Conservation (phyloP, 2,797 vertebrate species). For the Syngnathus rostellatus region DNA sequence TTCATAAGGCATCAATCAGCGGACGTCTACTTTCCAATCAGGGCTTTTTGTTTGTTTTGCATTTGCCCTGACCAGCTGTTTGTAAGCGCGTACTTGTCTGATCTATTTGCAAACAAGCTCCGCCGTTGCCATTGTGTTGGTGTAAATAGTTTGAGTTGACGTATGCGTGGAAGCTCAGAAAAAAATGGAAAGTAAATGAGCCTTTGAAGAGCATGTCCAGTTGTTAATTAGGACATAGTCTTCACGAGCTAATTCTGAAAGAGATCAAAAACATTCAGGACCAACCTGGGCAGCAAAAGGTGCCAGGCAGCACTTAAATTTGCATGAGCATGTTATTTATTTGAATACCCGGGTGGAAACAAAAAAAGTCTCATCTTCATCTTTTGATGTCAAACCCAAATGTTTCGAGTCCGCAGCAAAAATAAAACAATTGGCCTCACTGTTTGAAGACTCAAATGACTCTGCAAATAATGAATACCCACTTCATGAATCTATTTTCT, state of each 20-base stretch:
- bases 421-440: background rate
- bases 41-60: background rate
- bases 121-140: too few species aligned
- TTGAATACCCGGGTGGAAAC: too few species aligned
- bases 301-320: too few species aligned
- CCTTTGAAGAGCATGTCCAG: background rate
- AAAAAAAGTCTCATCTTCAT: background rate
- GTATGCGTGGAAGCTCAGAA: too few species aligned
- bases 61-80: background rate
- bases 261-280: too few species aligned
- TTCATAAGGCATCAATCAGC: background rate
- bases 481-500: conserved; percentile 4
- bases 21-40: background rate
- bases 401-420: background rate
- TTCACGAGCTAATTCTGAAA: too few species aligned
- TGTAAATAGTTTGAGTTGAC: background rate
- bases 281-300: too few species aligned
- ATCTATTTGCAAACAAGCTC: background rate
- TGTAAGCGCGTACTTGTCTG: background rate
- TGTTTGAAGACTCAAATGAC: background rate
- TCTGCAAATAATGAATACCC: background rate
- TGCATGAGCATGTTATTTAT: too few species aligned
- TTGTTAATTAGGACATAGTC: too few species aligned
- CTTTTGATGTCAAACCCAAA: background rate
- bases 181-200: background rate